Conservation (phyloP, 2,113 vertebrate species). For the Forbesichthys agassizii region DNA sequence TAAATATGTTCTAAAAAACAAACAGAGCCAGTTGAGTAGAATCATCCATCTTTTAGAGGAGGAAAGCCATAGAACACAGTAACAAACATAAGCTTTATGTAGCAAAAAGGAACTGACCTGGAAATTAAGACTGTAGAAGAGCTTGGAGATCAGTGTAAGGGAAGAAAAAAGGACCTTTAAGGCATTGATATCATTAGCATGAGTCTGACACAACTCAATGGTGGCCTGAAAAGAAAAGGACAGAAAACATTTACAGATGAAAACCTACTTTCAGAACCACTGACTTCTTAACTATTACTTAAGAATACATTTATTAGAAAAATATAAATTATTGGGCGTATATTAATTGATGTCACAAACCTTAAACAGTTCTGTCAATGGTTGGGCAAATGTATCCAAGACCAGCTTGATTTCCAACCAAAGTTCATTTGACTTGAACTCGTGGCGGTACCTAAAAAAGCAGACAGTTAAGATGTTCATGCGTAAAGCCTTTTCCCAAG, state of each 20-base stretch:
- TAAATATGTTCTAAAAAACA: no score
- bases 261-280: not conserved
- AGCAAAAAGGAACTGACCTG: constrained; percentile 78
- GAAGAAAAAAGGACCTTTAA: constrained; percentile 97
- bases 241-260: not conserved
- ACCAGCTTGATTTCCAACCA: constrained; percentile 98
- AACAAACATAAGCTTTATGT: no score
- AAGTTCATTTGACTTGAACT: constrained; percentile 97
- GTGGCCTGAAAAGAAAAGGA: constrained; percentile 82
- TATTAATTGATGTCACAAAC: constrained; percentile 65
- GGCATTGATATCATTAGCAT: constrained; percentile 89
- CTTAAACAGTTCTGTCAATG: constrained; percentile 96
- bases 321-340: not conserved
- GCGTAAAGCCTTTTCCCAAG: not conserved
- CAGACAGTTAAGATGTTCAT: not conserved
- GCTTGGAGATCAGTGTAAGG: constrained; percentile 92
- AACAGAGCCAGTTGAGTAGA: no score
- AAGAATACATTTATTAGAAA: not conserved
- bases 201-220: constrained; percentile 95
- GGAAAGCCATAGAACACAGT: no score
- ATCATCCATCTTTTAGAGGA: no score
- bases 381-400: constrained; percentile 92
- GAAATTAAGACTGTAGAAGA: constrained; percentile 99
- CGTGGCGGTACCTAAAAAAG: constrained; percentile 90
- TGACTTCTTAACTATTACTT: not conserved